phyloP scores from a whole-genome alignment of 2,888 invertebrate genomes.

The Cosmia trapezina region DNA sequence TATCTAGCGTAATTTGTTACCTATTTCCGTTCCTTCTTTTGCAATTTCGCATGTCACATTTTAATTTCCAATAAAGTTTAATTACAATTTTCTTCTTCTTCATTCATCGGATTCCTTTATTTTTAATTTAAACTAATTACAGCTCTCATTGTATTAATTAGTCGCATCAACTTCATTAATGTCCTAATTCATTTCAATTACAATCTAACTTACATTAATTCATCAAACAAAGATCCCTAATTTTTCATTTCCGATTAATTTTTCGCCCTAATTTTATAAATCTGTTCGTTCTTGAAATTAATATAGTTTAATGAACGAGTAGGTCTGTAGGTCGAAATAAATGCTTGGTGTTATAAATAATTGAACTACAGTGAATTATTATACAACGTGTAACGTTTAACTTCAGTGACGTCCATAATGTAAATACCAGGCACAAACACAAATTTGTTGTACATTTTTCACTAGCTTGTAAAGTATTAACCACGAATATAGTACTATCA shows the following conservation, averaged over 20 bases:
- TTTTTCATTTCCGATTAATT: slow-evolving; percentile 47
- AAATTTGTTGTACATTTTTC: no score
- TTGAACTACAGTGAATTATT: neutral
- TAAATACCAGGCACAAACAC: no score
- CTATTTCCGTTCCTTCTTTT: neutral
- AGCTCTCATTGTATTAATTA: slow-evolving; percentile 43
- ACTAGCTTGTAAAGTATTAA: no score
- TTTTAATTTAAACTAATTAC: slow-evolving; percentile 53
- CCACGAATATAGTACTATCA: no score
- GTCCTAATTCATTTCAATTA: slow-evolving; percentile 53
- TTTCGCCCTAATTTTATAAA: slow-evolving; percentile 35
- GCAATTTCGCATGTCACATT: slow-evolving; percentile 3
- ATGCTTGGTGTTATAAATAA: slow-evolving; percentile 37
- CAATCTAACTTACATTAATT: slow-evolving; percentile 46
- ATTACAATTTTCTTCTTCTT: slow-evolving; percentile 16
- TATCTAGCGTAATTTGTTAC: neutral
- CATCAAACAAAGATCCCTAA: slow-evolving; percentile 27
- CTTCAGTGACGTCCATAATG: no score
- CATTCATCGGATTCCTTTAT: slow-evolving; percentile 22
- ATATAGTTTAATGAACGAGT: slow-evolving; percentile 13
- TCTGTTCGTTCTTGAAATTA: slow-evolving; percentile 1
- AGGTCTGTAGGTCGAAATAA: slow-evolving; percentile 14
- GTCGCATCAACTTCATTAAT: slow-evolving; percentile 42
- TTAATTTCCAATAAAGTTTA: slow-evolving; percentile 24
- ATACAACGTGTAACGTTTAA: no score